phyloP scores from a whole-genome alignment of 2,113 vertebrate species.

The Cyanocitta stelleri region DNA sequence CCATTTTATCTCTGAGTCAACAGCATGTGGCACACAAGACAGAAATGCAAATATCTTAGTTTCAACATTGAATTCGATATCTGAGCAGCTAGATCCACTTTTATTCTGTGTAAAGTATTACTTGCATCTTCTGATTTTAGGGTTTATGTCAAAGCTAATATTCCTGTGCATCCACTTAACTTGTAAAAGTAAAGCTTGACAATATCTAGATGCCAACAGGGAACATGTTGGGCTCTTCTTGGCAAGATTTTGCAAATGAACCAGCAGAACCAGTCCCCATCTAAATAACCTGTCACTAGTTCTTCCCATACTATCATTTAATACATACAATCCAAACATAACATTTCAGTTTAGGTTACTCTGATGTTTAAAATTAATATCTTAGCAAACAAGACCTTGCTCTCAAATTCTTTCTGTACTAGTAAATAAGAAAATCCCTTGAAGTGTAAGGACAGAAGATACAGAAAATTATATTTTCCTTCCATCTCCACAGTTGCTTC shows the following conservation, averaged over 20 bases:
- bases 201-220: neutral
- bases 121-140: neutral
- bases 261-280: neutral
- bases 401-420: neutral
- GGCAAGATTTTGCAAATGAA: neutral
- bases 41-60: neutral
- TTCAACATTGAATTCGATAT: neutral
- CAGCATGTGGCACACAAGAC: neutral
- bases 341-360: neutral
- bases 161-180: neutral
- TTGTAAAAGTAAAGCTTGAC: neutral
- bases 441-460: neutral
- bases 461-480: neutral
- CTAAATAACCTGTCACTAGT: neutral
- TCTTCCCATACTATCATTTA: neutral
- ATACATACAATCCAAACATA: neutral
- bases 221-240: neutral
- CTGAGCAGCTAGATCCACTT: neutral
- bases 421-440: neutral
- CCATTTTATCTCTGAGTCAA: neutral
- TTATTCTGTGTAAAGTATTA: neutral
- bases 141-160: neutral
- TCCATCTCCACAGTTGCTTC: neutral
- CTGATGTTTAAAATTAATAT: neutral
- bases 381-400: neutral